These are phyloP conservation scores for Ameiurus melas DNA, from an alignment of 2,113 vertebrate genomes.

Conservation along the genomic window DNA sequence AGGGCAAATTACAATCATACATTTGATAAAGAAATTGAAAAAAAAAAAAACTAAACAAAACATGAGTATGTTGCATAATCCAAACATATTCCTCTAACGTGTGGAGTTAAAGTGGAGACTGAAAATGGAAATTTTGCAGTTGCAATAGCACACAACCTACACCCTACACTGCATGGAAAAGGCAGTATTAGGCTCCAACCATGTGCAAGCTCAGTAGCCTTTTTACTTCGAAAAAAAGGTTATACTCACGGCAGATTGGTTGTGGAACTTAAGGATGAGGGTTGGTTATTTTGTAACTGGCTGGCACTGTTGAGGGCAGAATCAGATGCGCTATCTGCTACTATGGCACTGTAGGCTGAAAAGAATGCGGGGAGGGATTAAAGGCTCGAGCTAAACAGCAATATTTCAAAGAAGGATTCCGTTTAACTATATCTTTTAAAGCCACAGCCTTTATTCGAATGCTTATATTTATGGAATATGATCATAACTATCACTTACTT, in stretches of 20 bases:
- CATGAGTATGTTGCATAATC: conserved; percentile 9
- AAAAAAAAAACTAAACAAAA: not conserved
- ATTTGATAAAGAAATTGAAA: too few relatives aligned
- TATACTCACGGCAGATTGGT: conserved; percentile 81
- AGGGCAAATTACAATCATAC: too few relatives aligned
- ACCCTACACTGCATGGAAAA: not conserved
- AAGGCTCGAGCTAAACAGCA: not conserved
- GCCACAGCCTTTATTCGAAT: not conserved
- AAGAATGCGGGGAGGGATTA: not conserved
- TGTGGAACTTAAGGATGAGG: conserved; percentile 75
- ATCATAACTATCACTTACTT: conserved; percentile 70
- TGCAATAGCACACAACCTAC: conserved; percentile 34
- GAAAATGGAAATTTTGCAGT: not conserved
- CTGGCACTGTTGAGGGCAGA: conserved; percentile 73
- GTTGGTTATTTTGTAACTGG: conserved; percentile 77
- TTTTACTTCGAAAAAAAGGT: not conserved
- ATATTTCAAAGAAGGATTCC: not conserved
- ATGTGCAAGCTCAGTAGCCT: not conserved
- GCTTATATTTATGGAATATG: not conserved
- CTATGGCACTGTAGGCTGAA: conserved; percentile 84
- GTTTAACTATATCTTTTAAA: not conserved
- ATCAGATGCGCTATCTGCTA: conserved; percentile 82
- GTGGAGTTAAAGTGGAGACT: not conserved
- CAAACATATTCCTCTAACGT: not conserved
- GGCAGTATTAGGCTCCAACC: conserved; percentile 25